Conservation (phyloP, 2,113 vertebrate species). For the Cebus imitator region DNA sequence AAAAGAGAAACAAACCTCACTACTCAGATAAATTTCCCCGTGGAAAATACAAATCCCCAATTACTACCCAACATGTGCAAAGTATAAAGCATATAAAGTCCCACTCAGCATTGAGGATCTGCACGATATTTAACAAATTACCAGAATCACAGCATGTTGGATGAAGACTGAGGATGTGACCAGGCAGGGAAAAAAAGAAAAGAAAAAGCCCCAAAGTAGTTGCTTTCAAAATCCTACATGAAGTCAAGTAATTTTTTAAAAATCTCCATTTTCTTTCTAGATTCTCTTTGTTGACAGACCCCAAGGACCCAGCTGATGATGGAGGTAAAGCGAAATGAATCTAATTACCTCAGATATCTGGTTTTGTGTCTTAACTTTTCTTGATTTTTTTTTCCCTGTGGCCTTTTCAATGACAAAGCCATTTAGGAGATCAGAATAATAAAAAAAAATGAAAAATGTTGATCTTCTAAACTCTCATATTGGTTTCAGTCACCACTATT, state of each 20-base stretch:
- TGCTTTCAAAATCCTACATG: constrained; percentile 59
- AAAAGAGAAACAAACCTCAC: constrained; percentile 76
- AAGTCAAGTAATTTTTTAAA: constrained; percentile 52
- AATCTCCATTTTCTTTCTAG: constrained; percentile 49
- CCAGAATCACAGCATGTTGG: constrained; percentile 79
- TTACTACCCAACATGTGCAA: constrained; percentile 82
- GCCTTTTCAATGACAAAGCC: constrained; percentile 74
- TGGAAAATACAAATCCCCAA: constrained; percentile 85
- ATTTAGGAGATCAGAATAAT: constrained; percentile 76
- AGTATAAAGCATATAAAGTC: constrained; percentile 82
- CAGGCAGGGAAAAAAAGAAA: constrained; percentile 72
- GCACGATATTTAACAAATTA: constrained; percentile 83
- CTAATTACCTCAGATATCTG: constrained; percentile 82
- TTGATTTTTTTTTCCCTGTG: constrained; percentile 79
- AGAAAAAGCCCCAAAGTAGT: constrained; percentile 65
- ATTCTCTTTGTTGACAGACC: constrained; percentile 44
- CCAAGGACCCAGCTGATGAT: constrained; percentile 69
- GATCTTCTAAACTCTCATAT: constrained; percentile 74
- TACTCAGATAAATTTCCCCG: constrained; percentile 80
- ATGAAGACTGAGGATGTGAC: constrained; percentile 75
- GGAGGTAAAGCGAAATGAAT: constrained; percentile 77
- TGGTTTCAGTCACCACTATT: constrained; percentile 71
- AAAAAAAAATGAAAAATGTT: constrained; percentile 80
- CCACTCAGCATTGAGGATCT: constrained; percentile 73
- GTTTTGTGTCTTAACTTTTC: constrained; percentile 80